Evolutionary conservation across 2,113 vertebrate species (phyloP).

Genomic region (Myotis davidii): DNA sequence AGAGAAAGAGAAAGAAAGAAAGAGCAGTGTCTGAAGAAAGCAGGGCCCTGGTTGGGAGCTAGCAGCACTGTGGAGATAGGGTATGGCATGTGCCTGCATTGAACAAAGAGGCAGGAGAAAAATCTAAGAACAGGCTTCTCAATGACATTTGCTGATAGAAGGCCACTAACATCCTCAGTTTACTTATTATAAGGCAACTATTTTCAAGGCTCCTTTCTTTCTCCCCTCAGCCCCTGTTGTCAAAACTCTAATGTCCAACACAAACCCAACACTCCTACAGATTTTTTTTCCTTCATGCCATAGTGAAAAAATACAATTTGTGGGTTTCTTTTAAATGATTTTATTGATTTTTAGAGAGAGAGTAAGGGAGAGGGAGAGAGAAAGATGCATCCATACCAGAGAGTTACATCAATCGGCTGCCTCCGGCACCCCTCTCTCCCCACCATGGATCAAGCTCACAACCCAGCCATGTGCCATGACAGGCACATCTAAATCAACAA

Average conservation of each 20-base stretch:
- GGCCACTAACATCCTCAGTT: background rate
- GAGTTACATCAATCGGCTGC: background rate
- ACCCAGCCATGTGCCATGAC: background rate
- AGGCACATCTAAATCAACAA: background rate
- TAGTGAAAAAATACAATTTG: background rate
- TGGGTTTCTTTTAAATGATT: too few species aligned
- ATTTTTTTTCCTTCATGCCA: background rate
- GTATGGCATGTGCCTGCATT: background rate
- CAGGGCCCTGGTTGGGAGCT: background rate
- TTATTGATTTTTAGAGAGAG: background rate
- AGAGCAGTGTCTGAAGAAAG: background rate
- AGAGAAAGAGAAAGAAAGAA: too few species aligned
- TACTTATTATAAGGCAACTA: background rate
- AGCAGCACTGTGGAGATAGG: background rate
- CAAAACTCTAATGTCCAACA: conserved; percentile 26
- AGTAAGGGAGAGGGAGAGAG: background rate
- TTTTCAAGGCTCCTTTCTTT: background rate
- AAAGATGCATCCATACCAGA: background rate
- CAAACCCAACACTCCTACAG: background rate
- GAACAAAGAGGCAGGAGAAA: background rate
- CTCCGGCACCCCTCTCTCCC: background rate
- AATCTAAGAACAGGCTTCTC: background rate
- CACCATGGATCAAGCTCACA: background rate
- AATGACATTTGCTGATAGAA: background rate
- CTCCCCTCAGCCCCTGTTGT: background rate